A percentile compares a stretch with the other conserved stretches of the same genome.
Evolutionary conservation across 2,113 vertebrate species (phyloP).

Genomic region (Scopus umbretta): DNA sequence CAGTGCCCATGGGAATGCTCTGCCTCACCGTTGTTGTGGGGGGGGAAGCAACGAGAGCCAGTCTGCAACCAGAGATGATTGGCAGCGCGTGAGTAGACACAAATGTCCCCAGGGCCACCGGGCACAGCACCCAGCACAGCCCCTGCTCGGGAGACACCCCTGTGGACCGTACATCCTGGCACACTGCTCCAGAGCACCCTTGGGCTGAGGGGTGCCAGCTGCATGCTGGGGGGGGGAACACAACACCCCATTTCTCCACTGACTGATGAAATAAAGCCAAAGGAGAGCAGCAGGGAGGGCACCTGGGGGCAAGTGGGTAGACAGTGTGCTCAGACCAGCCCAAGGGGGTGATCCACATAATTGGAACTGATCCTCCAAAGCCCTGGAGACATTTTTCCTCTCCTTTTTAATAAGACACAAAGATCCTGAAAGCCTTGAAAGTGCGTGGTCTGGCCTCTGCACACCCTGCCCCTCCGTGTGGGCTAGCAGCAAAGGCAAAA

Average conservation of each 20-base stretch:
- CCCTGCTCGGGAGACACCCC: neutral
- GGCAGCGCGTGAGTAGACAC: accelerated
- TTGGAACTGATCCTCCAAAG: neutral
- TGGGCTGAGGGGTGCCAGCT: no score
- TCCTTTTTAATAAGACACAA: neutral
- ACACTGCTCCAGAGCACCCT: neutral
- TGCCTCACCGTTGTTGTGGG: accelerated
- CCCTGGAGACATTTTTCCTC: neutral
- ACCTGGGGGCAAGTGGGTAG: neutral
- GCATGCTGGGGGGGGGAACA: accelerated
- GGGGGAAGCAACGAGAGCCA: neutral
- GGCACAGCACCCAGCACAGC: neutral
- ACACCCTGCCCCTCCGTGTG: no score
- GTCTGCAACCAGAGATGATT: neutral
- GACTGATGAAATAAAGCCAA: neutral
- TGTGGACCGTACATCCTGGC: neutral
- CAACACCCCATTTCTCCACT: neutral
- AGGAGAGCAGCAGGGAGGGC: neutral
- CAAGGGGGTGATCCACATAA: neutral
- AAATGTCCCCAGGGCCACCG: neutral
- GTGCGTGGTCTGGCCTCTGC: neutral
- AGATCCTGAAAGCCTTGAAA: neutral
- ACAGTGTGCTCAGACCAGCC: neutral
- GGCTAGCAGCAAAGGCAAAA: neutral
- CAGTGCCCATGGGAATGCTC: accelerated